Conservation (phyloP, 2,888 invertebrate genomes). For the Calameuta idolon region DNA sequence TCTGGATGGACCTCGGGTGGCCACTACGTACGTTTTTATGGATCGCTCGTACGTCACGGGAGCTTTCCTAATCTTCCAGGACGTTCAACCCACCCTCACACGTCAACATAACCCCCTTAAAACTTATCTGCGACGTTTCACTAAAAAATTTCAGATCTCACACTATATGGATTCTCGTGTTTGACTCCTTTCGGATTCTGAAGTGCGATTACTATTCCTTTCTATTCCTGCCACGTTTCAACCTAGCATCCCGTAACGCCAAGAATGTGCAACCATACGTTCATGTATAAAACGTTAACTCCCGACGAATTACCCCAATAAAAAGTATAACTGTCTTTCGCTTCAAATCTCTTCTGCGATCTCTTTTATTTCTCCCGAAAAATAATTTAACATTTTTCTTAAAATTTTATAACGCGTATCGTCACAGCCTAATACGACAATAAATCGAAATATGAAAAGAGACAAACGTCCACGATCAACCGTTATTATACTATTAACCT, state of each 20-base stretch:
- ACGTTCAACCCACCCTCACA: slow-evolving; percentile 15
- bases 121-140: not conserved
- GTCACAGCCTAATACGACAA: not conserved
- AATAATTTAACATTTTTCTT: not conserved
- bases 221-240: not conserved
- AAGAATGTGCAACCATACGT: not conserved
- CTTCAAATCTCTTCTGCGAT: not conserved
- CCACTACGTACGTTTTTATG: not conserved
- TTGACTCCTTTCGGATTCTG: not conserved
- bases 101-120: slow-evolving; percentile 46
- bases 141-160: not conserved
- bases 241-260: not conserved
- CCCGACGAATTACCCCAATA: not conserved
- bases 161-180: not conserved
- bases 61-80: not conserved
- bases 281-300: not conserved
- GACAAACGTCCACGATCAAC: not conserved
- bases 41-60: not conserved
- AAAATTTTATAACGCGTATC: not conserved
- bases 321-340: not conserved
- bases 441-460: not conserved
- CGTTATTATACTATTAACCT: slow-evolving; percentile 1
- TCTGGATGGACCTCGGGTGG: not conserved
- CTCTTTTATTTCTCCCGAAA: not conserved
- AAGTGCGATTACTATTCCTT: not conserved